These are phyloP conservation scores for Aulostomus chinensis DNA, from an alignment of 2,797 vertebrate species.

Conservation along the genomic window DNA sequence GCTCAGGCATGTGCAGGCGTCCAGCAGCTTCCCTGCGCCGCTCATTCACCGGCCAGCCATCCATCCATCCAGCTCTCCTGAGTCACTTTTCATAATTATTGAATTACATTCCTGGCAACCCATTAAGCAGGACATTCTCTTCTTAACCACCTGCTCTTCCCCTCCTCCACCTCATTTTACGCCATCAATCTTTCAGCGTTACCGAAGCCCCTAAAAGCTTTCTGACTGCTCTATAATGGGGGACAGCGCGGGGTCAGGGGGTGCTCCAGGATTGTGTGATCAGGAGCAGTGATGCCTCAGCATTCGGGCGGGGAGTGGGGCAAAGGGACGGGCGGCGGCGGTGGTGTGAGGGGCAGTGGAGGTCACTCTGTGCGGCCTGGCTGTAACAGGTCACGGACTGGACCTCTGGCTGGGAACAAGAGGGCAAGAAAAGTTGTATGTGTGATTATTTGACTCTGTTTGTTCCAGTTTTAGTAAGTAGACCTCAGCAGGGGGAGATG, in stretches of 20 bases:
- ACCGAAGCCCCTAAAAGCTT: conserved; percentile 86
- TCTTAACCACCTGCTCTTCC: conserved; percentile 87
- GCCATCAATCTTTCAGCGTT: conserved; percentile 87
- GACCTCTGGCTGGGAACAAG: conserved; percentile 63
- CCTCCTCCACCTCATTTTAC: conserved; percentile 76
- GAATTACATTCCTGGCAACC: conserved; percentile 83
- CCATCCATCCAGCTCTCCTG: conserved; percentile 61
- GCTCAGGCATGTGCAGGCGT: conserved; percentile 49
- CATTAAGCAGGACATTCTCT: conserved; percentile 85
- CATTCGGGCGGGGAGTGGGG: conserved; percentile 63
- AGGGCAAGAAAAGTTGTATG: neutral
- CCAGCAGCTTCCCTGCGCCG: conserved; percentile 18
- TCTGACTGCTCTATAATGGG: conserved; percentile 86
- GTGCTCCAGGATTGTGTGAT: conserved; percentile 76
- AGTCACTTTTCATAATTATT: conserved; percentile 89
- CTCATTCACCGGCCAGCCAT: conserved; percentile 48
- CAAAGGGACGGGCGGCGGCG: conserved; percentile 37
- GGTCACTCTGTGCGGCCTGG: conserved; percentile 71
- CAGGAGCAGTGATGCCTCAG: conserved; percentile 78
- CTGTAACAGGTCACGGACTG: conserved; percentile 72
- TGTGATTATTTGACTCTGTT: conserved; percentile 15
- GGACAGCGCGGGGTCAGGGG: conserved; percentile 82
- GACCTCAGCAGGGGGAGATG: too few relatives aligned
- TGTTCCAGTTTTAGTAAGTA: too few relatives aligned
- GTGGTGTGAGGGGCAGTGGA: conserved; percentile 51